Conservation (phyloP, 1,140 invertebrate genomes). For the Caenorhabditis latens region DNA sequence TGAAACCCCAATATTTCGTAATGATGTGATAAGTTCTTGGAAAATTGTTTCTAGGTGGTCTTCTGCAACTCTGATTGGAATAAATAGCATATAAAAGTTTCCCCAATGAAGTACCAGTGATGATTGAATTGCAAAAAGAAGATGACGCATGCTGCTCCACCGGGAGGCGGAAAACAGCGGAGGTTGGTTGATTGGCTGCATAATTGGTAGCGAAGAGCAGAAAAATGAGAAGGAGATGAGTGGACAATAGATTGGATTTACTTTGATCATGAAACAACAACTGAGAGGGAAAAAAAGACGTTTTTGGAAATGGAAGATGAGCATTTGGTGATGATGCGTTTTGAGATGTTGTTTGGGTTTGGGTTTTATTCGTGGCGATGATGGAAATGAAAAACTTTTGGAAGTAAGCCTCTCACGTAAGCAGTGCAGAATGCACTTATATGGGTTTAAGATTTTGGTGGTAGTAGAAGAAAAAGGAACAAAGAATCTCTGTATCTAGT, state of each 20-base stretch:
- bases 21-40: too few species aligned
- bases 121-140: slow-evolving; percentile 11
- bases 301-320: background rate
- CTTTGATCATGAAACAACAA: slow-evolving; percentile 6
- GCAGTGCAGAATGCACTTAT: slow-evolving; percentile 22
- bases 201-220: slow-evolving; percentile 39
- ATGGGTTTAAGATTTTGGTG: background rate
- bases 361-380: background rate
- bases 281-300: background rate
- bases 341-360: slow-evolving; percentile 11
- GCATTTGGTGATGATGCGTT: background rate
- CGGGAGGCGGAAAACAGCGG: slow-evolving; percentile 1
- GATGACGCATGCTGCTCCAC: slow-evolving; percentile 6
- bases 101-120: background rate
- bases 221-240: background rate
- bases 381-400: slow-evolving; percentile 15
- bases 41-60: too few species aligned
- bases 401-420: slow-evolving; percentile 5
- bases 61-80: background rate
- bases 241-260: slow-evolving; percentile 1
- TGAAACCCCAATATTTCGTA: too few species aligned
- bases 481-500: background rate
- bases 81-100: background rate
- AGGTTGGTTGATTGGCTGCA: slow-evolving; percentile 9
- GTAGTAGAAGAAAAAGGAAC: background rate